Base-by-base conservation (phyloP, 2,888 invertebrate species). In the Cataglyphis altisquamis region DNA sequence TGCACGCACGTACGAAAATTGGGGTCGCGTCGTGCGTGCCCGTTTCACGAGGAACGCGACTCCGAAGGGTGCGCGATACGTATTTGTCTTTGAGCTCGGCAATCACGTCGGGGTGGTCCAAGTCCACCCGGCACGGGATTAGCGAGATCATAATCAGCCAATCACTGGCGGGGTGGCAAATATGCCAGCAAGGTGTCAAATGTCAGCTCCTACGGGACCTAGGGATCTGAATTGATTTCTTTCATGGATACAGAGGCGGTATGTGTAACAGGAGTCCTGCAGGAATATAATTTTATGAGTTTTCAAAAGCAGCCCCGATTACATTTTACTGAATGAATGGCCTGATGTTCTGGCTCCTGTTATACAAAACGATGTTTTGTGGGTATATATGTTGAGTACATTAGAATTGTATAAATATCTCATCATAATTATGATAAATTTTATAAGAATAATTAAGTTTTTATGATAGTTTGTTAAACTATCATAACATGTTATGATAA, bases 131-230 rank as follows among this genome's bases (percentile, higher is more conserved):
- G 64, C 89, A 81, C 86, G 70, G 91, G 92, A 93, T 93, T 94
- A 94, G 93, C 91, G 89, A 94, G 94, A 94, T 94, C 93, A 94
- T 94, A 94, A 94, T 94, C 94, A 94, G 92, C 92, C 94, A 92
- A 94, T 94, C 93, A 92, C 88, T 90, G 90, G 73, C 81, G 68
- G 88, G 74, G 64, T 70, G 64, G 78, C 80, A 74, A 86, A 78
- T 84, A 82, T 82, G 84, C 82, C 57, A 57, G 88, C 86, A 87
- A 93, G 92, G 94, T 94, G 93, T 94, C 94, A 92, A 94, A 94
- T 94, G 92, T 94, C 94, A 91, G 87, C 84, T 91, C 93, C 90
- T 83, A 32, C 57, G 88, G 90, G 89, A 87, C 84, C 70, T 74
- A 74, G 57, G 82, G 70, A 66, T 8, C 57, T 66, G 91, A 91